A percentile compares a stretch with the other conserved stretches of the same genome.
phyloP scores from a whole-genome alignment of 2,113 vertebrate genomes.

The Sminthopsis crassicaudata region DNA sequence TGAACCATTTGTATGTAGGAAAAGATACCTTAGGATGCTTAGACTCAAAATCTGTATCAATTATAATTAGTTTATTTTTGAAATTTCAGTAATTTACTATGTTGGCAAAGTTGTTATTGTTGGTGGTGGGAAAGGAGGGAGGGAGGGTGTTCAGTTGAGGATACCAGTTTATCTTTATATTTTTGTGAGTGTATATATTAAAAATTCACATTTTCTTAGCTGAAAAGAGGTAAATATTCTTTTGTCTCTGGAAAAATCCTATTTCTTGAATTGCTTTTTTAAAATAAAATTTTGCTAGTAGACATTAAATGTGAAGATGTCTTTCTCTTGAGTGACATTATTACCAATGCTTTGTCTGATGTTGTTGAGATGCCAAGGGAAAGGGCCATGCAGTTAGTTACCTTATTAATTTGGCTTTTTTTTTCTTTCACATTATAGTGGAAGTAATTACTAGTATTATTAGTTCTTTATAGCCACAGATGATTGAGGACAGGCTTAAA shows the following conservation, averaged over 20 bases:
- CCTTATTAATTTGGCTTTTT: neutral
- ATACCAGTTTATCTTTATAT: neutral
- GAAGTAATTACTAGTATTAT: neutral
- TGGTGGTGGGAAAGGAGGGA: neutral
- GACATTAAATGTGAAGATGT: neutral
- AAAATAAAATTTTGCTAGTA: neutral
- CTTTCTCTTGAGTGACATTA: neutral
- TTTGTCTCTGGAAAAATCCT: neutral
- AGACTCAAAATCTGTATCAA: neutral
- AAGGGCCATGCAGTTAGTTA: neutral
- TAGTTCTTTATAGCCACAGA: neutral
- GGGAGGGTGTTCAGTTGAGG: neutral
- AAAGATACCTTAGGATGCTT: neutral
- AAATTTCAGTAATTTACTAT: neutral
- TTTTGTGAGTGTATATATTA: neutral
- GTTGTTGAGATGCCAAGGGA: neutral
- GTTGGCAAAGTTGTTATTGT: neutral
- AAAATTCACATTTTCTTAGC: neutral
- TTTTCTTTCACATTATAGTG: neutral
- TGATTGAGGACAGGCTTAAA: neutral
- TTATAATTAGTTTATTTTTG: neutral
- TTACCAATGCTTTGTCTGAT: neutral
- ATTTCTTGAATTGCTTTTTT: neutral
- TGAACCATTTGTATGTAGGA: neutral
- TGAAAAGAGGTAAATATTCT: neutral